Conservation (phyloP, 2,888 invertebrate genomes). For the Eumacrocentrus americanus region DNA sequence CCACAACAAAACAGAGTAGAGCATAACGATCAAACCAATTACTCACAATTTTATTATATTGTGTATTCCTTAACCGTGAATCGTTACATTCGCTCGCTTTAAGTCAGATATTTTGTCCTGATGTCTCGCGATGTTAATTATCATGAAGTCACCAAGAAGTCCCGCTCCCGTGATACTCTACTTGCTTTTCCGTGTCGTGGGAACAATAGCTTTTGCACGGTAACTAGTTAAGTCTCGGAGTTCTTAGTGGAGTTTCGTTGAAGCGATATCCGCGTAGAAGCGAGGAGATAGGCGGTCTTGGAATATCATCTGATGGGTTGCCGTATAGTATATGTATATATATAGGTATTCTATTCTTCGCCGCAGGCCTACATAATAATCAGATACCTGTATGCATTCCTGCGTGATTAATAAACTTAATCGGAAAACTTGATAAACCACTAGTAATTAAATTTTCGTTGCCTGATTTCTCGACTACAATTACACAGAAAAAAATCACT, state of each 20-base stretch:
- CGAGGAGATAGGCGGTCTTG: too few relatives aligned
- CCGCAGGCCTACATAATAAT: too few relatives aligned
- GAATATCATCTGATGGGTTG: too few relatives aligned
- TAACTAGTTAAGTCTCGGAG: constrained; percentile 26
- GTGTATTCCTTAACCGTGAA: neutral
- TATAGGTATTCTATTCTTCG: too few relatives aligned
- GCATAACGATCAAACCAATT: neutral
- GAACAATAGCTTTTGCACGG: neutral
- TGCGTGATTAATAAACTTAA: too few relatives aligned
- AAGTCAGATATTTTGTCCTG: neutral
- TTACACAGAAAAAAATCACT: too few relatives aligned
- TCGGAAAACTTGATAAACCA: too few relatives aligned
- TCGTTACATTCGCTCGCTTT: too few relatives aligned
- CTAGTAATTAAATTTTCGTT: too few relatives aligned
- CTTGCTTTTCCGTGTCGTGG: neutral
- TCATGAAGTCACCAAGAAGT: constrained; percentile 11
- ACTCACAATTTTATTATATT: neutral
- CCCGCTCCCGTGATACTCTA: constrained; percentile 17
- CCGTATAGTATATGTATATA: too few relatives aligned
- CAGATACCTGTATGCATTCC: too few relatives aligned
- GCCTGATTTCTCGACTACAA: too few relatives aligned
- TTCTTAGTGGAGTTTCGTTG: constrained; percentile 28
- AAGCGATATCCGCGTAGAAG: constrained; percentile 25
- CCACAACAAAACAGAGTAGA: neutral
- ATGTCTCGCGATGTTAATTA: neutral